Base-by-base conservation (phyloP, 2,113 vertebrate species). In the Clinocottus analis region DNA sequence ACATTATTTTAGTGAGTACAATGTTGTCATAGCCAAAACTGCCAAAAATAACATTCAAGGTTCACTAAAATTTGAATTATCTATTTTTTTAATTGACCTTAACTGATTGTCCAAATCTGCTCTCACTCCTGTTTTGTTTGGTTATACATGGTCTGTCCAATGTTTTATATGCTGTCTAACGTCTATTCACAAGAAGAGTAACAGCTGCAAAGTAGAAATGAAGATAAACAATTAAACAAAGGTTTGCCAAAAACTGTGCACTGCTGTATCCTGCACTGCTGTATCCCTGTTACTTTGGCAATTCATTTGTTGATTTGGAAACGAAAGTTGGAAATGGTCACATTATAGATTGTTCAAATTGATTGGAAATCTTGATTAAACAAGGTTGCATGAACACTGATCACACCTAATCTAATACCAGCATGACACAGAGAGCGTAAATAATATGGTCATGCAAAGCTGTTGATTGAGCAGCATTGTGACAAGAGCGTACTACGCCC, bases 401-500 rank as follows among this genome's bases (percentile, higher is more conserved):
- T 87, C 80, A 80, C 63, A 72, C 33, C 21, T 86, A 75, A 90
- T 84, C 72, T 55, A 59, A 85, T 80, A 80, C 41, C 76, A 84
- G 89, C 79, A 56, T 47, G 78, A 83, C 64, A 82, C 55, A 25
- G 43, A 58, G 66, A 59, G 82, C 72, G 31, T 74, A 62, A 91
- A 83, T 85, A 90, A 90, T 83, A 55, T 73, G 79, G 71, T 87
- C 88, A 74, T 43, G 43, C 61, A 74, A 90, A 89, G 71, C 73
- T 56, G 83, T 87, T 69, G 45, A 81, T 85, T 62, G 75, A 81
- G 75, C 69, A 72, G 59, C 55, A 49, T 43, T 51, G 58, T 25
- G 31, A 83, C 86, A 86, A 82, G 53, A 29, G 39, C 27, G 69
- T 27, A 74, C 55, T 51, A 55, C 10, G 58, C 66, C 69, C 69